phyloP scores from a whole-genome alignment of 2,888 invertebrate species.

The Pammene fasciana region DNA sequence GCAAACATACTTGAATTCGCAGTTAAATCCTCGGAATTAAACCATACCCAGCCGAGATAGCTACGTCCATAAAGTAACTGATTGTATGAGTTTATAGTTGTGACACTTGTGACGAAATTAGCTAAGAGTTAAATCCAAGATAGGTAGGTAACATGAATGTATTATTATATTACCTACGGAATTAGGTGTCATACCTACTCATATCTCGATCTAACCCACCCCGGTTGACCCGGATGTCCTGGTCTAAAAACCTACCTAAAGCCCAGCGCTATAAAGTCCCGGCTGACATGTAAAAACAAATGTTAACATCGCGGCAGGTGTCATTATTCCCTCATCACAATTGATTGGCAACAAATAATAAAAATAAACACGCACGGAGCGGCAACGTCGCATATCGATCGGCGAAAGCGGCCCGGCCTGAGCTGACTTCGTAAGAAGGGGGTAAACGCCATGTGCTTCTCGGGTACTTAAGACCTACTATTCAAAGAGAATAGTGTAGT shows the following conservation, averaged over 20 bases:
- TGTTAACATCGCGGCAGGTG: conserved; percentile 53
- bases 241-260: not conserved
- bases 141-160: too few relatives aligned
- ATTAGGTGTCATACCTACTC: too few relatives aligned
- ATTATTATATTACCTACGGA: too few relatives aligned
- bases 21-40: too few relatives aligned
- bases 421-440: not conserved
- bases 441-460: not conserved
- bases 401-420: conserved; percentile 37
- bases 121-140: too few relatives aligned
- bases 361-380: conserved; percentile 69
- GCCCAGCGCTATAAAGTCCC: conserved; percentile 10
- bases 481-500: not conserved
- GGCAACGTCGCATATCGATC: conserved; percentile 80
- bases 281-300: conserved; percentile 44
- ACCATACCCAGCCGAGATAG: too few relatives aligned
- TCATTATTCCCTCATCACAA: conserved; percentile 67
- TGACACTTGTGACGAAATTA: too few relatives aligned
- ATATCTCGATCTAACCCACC: too few relatives aligned
- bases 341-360: conserved; percentile 72
- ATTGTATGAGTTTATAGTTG: too few relatives aligned
- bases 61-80: too few relatives aligned
- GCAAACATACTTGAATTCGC: too few relatives aligned
- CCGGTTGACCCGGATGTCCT: too few relatives aligned
- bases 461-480: not conserved